A percentile compares a stretch with the other conserved stretches of the same genome.
These are phyloP conservation scores for Aurelia sp. DNA, from an alignment of 30 jellyfish, hydroid and myxozoan genomes.

Conservation along the genomic window DNA sequence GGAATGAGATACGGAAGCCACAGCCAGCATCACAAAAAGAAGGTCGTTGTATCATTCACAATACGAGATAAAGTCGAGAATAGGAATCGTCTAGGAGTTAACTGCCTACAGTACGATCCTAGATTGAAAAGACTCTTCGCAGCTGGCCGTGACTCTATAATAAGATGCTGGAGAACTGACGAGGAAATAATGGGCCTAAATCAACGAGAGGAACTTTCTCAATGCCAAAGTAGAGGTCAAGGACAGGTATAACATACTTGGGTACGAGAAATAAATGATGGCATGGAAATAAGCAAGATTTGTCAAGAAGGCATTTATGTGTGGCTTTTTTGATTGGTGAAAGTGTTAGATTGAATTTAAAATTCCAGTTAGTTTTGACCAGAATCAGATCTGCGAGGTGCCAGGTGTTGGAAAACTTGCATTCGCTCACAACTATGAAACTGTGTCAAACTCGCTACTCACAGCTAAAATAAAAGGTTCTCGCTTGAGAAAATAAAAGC, in stretches of 20 bases:
- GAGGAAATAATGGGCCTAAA: slow-evolving; percentile 22
- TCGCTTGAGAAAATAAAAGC: too few relatives aligned
- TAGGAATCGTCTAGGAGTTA: slow-evolving; percentile 87
- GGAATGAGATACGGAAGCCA: slow-evolving; percentile 55
- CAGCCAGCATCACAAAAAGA: slow-evolving; percentile 70
- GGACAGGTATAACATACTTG: background rate
- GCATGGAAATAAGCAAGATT: background rate
- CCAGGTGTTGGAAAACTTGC: too few relatives aligned
- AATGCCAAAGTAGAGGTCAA: background rate
- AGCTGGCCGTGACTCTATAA: slow-evolving; percentile 97
- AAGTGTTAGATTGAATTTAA: too few relatives aligned
- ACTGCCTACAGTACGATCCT: slow-evolving; percentile 90
- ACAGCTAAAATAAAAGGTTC: too few relatives aligned
- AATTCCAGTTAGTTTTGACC: too few relatives aligned
- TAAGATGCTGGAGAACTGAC: slow-evolving; percentile 93
- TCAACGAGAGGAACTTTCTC: background rate
- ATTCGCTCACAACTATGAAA: too few relatives aligned
- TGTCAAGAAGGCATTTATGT: too few relatives aligned
- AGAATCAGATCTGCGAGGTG: too few relatives aligned
- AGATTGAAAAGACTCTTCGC: slow-evolving; percentile 72
- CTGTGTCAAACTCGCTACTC: too few relatives aligned
- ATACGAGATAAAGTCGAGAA: slow-evolving; percentile 87
- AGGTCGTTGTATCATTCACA: slow-evolving; percentile 81
- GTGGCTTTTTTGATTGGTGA: too few relatives aligned
- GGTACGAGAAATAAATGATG: too few relatives aligned